A percentile compares a stretch with the other conserved stretches of the same genome.
These are phyloP conservation scores for Bombyx mandarina DNA, from an alignment of 1,140 invertebrate genomes.

Conservation along the genomic window DNA sequence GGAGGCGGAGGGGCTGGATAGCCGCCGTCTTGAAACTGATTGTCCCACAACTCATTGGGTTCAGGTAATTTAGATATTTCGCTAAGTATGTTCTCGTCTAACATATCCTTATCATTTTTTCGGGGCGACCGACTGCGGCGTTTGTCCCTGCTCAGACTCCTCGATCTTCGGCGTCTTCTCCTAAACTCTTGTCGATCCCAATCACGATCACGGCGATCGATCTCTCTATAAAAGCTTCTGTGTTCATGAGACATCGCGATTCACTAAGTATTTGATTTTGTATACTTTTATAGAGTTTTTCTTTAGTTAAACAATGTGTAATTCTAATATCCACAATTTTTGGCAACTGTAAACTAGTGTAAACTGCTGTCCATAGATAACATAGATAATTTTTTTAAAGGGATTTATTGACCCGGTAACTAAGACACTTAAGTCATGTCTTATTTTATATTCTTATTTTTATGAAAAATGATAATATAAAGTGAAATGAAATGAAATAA, in stretches of 20 bases:
- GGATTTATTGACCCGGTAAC: too few relatives aligned
- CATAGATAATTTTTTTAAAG: too few relatives aligned
- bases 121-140: conserved; percentile 38
- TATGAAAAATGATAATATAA: too few relatives aligned
- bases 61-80: conserved; percentile 55
- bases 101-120: conserved; percentile 44
- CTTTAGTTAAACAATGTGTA: too few relatives aligned
- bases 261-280: background rate
- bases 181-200: conserved; percentile 23
- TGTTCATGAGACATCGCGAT: conserved; percentile 15
- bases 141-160: conserved; percentile 23
- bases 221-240: conserved; percentile 14
- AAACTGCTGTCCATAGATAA: too few relatives aligned
- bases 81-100: conserved; percentile 56
- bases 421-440: too few relatives aligned
- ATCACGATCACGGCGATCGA: conserved; percentile 13
- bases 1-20: conserved; percentile 18
- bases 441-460: too few relatives aligned
- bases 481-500: too few relatives aligned
- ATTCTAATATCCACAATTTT: too few relatives aligned
- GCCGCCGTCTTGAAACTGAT: conserved; percentile 32
- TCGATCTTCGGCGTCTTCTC: conserved; percentile 27
- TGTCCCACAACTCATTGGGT: conserved; percentile 59
- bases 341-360: too few relatives aligned
- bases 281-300: background rate